Base-by-base conservation (phyloP, 2,113 vertebrate species). In the Myiozetetes cayanensis region DNA sequence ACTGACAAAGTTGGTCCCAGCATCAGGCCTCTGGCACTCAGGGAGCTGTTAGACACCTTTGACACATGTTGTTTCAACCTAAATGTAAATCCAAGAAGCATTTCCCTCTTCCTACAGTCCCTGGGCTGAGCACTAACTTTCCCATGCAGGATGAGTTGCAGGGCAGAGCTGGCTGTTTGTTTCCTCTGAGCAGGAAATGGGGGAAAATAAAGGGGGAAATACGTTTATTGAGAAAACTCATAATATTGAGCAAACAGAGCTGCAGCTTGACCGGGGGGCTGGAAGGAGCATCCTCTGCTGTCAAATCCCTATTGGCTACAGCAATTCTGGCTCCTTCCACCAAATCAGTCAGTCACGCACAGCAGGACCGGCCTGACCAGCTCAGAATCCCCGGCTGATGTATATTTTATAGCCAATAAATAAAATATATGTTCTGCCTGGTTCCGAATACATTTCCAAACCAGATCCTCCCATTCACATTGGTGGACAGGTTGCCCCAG, bases 81-180 rank as follows among this genome's bases (percentile, higher is more conserved):
- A 93, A 94, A 97, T 96, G 96, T 78, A 97, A 96, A 97, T 96
- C 63, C 82, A 88, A 61, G 62, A 12, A 59, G 76, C 52, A 3
- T 63, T 74, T 85, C 58, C 67, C 85, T 72, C 67, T 39, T 37
- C 61, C 53, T 25, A 35, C 55, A 44, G 27, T 20, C 30, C 62
- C 44, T 16, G 43, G 37, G 8, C 31, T 33, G 71, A 94, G 47
- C 44, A 11, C 43, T 67, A 59, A 66, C 87, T 43, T 4, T 49
- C 61, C 56, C 43, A 14, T 17, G 18, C 33, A 31, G 58, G 53
- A 35, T 15, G 28, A 87, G 39, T 74, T 50, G 19, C n/a, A 8
- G 14, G 71, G 72, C 3, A 3, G 28, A 25, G 63, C 70, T 16
- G 39, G 17, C 6, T 43, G 74, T 55, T 47, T 58, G 39, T 52